Evolutionary conservation across 1,140 invertebrate species (phyloP), one percentile per base, ranked within the genome.

Genomic region (Popillia japonica): DNA sequence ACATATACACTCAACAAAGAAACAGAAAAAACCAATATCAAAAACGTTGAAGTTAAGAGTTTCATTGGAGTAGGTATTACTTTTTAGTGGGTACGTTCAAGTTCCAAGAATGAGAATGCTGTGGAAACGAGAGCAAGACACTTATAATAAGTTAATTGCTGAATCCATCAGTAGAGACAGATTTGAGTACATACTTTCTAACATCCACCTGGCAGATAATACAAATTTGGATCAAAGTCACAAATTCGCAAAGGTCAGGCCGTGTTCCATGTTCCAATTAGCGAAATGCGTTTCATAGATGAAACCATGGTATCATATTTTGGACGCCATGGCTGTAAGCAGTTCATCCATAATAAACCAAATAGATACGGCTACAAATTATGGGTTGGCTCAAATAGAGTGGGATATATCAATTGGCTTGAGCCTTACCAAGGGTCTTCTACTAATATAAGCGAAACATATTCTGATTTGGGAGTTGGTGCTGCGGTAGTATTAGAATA

Each of bases 301-400:
- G 82, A 83, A 68, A 41, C 79, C 14, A 81, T 83, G 83, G 72
- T 83, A 34, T 23, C 76, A 14, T 83, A 82, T 75, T 80, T 73
- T 78, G 82, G 82, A 44, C 42, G 78, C 9, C 82, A 83, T 76
- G 78, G 74, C 9, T 80, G 79, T 23, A 83, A 83, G 78, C 81
- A 82, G 64, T 81, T 77, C 20, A 82, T 82, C 17, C 80, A 68
- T 41, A 79, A 80, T 2, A 79, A 82, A 76, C 79, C 80, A 34
- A 82, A 81, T 14, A 34, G 81, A 10, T 80, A 77, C 23, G 81
- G 81, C 2, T 80, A 79, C 20, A 82, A 81, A 72, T 59, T 80
- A 61, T 83, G 80, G 79, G 42, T 72, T 9, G 20, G 78, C 14
- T 64, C 20, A 40, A 75, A 40, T 14, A 23, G 7, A 22, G 10